Base-by-base conservation (phyloP, 2,888 invertebrate genomes). In the Nomada fucata region DNA sequence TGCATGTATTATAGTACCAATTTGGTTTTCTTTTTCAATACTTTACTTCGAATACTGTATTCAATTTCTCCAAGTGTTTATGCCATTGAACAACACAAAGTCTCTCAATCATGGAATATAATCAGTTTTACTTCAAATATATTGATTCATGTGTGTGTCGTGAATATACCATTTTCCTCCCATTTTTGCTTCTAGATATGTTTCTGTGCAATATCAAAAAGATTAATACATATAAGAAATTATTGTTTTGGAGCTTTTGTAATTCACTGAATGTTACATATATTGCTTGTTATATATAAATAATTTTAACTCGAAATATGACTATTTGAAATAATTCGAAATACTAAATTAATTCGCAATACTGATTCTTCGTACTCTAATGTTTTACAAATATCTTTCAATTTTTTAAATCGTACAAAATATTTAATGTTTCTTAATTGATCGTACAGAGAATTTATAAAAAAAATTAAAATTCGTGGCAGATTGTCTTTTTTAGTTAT, bases 21-120 rank as follows among this genome's bases (percentile, higher is more conserved):
- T 42, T 69, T 47, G 11, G 36, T 50, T 65, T 20, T 26, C 42
- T 20, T 44, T 67, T 42, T 79, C 60, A 29, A 60, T 4, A n/a
- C 36, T 36, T 73, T 61, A 29, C n/a, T 64, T 70, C 15, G 13
- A 29, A 5, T 52, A 42, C 1, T 52, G 2, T 44, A 15, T 61
- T 67, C 13, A 36, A 7, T 55, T 65, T n/a, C 13, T 64, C 3
- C 10, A 20, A n/a, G 20, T 55, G 18, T 10, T 13, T 42, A 53
- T 69, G 23, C 9, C 61, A 47, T 10, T 55, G 23, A 26, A 4
- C n/a, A 36, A 26, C 50, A 18, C 18, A 63, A 69, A 52, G 52
- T 75, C 79, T 85, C 72, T 82, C 79, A 85, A 69, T 26, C 78
- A 82, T 76, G 29, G 77, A 79, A 75, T 69, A n/a, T 64, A 26